phyloP scores from a whole-genome alignment of 2,797 vertebrate genomes.

The Neosilurus hyrtlii region DNA sequence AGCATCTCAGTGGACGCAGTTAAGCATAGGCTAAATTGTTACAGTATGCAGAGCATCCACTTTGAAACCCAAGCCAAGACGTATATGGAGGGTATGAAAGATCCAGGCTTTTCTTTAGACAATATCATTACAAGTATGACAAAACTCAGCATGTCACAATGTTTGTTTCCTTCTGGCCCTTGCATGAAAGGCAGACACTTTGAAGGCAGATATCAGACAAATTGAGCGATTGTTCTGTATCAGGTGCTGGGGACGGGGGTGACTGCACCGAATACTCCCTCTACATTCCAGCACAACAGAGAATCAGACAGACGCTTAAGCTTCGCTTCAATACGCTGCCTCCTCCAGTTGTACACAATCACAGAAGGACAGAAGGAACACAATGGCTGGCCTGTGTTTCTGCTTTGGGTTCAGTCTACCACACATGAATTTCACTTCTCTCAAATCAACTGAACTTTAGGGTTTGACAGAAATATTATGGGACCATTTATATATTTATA shows the following conservation, averaged over 20 bases:
- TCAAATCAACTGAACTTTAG: slow-evolving; percentile 26
- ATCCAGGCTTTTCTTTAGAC: slow-evolving; percentile 7
- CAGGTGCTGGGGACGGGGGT: not conserved
- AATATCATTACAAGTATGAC: slow-evolving; percentile 16
- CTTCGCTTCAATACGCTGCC: slow-evolving; percentile 4
- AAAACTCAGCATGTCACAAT: not conserved
- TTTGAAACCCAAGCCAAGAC: slow-evolving; percentile 47
- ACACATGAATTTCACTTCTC: slow-evolving; percentile 24
- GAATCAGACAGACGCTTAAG: slow-evolving; percentile 25
- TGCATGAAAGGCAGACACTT: not conserved
- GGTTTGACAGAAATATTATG: slow-evolving; percentile 2
- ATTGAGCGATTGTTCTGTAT: slow-evolving; percentile 11
- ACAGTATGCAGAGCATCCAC: slow-evolving; percentile 43
- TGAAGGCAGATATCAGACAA: slow-evolving; percentile 18
- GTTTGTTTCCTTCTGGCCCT: not conserved
- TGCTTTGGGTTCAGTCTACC: slow-evolving; percentile 12
- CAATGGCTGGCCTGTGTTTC: slow-evolving; percentile 28
- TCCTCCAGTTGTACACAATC: slow-evolving; percentile 21
- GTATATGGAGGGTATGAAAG: slow-evolving; percentile 34
- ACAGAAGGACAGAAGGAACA: slow-evolving; percentile 5
- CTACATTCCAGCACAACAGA: slow-evolving; percentile 10
- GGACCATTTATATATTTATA: slow-evolving; percentile 7
- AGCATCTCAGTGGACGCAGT: slow-evolving; percentile 24
- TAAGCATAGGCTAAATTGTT: slow-evolving; percentile 41
- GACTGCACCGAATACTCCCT: not conserved